Evolutionary conservation across 2,888 invertebrate species (phyloP), one percentile per base, ranked within the genome.

Genomic region (Altica lythri): DNA sequence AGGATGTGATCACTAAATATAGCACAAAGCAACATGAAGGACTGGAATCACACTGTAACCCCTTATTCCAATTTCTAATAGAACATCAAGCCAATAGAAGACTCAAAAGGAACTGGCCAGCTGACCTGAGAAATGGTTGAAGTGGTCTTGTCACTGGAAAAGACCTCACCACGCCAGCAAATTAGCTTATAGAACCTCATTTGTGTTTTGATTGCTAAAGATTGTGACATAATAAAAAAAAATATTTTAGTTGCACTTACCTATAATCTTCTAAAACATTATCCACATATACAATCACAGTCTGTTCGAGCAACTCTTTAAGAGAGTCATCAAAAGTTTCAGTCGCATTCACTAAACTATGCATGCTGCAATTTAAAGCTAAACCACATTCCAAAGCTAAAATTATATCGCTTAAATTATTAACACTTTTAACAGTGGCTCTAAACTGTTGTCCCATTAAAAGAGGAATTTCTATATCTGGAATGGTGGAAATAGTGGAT

Each of bases 301-400:
- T 71, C 63, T 77, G 76, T 35, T 76, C 77, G 40, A 79, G 70
- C 47, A 83, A 80, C 32, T 75, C 66, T 67, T 81, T 82, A 55
- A 86, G 73, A 42, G 80, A 80, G 1, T 81, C 80, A 4, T 80
- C 69, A 1, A 77, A 72, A 1, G 69, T 72, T 9, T 77, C 77
- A 0, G 76, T 76, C 1, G 80, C 78, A 0, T 66, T 61, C 0
- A 75, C 74, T 17, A 73, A 77, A 71, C 82, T 82, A 68, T 82
- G 79, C 10, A 82, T 69, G 18, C 73, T 70, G 59, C 82, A 82
- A 46, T 75, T 74, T 48, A 83, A 60, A 0, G 79, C 77, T 54
- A 80, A 77, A 61, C 75, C 77, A 10, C 75, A 74, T 51, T 77
- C 73, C 25, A 80, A 68, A 18, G 77, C 75, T 53, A 81, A 66